These are phyloP conservation scores for Phortica magna DNA, from an alignment of 2,888 invertebrate genomes.

Conservation along the genomic window DNA sequence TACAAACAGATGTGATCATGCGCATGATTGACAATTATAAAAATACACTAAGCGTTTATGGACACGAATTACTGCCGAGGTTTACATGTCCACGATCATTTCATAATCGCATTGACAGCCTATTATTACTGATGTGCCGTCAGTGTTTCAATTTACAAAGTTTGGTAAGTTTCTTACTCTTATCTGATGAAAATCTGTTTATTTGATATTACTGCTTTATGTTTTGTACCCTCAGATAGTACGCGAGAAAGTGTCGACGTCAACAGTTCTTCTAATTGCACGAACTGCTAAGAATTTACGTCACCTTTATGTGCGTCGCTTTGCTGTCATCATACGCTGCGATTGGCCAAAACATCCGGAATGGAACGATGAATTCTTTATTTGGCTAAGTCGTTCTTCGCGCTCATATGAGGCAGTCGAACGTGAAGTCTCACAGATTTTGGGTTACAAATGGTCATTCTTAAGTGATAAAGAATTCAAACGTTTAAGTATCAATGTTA, in stretches of 20 bases:
- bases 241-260: constrained; percentile 87
- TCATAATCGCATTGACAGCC: constrained; percentile 84
- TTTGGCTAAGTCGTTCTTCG: constrained; percentile 83
- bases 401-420: constrained; percentile 83
- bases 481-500: constrained; percentile 77
- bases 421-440: constrained; percentile 83
- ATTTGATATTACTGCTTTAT: neutral
- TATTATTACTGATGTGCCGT: constrained; percentile 83
- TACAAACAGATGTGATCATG: constrained; percentile 79
- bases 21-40: constrained; percentile 82
- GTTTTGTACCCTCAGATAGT: constrained; percentile 79
- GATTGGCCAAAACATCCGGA: constrained; percentile 84
- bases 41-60: constrained; percentile 82
- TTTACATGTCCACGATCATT: constrained; percentile 84
- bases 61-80: constrained; percentile 84
- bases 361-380: constrained; percentile 84
- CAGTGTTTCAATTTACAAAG: constrained; percentile 84
- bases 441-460: constrained; percentile 85
- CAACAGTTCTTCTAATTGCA: constrained; percentile 86
- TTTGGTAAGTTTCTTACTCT: constrained; percentile 80
- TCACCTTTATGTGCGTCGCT: constrained; percentile 83
- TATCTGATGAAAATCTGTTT: neutral
- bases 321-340: constrained; percentile 84
- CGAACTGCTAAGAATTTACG: constrained; percentile 82
- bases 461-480: constrained; percentile 83